Conservation (phyloP, 2,888 invertebrate species). For the Chymomyza amoena region DNA sequence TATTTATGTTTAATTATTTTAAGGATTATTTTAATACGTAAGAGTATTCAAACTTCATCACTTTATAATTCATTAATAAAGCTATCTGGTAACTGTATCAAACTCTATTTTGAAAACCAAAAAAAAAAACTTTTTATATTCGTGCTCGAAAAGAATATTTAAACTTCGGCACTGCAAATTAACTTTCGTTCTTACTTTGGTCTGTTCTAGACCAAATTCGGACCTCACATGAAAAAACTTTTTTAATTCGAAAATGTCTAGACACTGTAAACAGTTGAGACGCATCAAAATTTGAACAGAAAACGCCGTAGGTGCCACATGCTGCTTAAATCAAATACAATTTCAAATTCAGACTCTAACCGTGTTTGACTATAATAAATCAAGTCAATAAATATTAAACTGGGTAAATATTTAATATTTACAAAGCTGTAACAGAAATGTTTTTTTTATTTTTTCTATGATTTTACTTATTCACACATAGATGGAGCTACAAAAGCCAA, state of each 20-base stretch:
- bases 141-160: background rate
- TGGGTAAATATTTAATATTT: background rate
- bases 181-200: background rate
- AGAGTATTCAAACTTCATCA: no score
- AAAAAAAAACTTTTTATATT: no score
- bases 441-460: background rate
- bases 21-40: no score
- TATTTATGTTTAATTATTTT: no score
- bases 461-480: background rate
- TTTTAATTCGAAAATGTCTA: slow-evolving; percentile 16
- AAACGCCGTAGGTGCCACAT: background rate
- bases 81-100: no score
- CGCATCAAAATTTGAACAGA: background rate
- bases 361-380: background rate
- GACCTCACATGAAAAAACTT: background rate
- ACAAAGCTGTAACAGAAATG: background rate
- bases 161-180: background rate
- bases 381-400: background rate
- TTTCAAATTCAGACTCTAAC: background rate
- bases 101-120: no score
- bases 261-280: slow-evolving; percentile 6
- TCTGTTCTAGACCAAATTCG: background rate
- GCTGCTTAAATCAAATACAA: no score
- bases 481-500: slow-evolving; percentile 5
- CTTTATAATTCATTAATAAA: no score